phyloP scores from a whole-genome alignment of 2,888 invertebrate species.

The Ommatoiulus sabulosus region DNA sequence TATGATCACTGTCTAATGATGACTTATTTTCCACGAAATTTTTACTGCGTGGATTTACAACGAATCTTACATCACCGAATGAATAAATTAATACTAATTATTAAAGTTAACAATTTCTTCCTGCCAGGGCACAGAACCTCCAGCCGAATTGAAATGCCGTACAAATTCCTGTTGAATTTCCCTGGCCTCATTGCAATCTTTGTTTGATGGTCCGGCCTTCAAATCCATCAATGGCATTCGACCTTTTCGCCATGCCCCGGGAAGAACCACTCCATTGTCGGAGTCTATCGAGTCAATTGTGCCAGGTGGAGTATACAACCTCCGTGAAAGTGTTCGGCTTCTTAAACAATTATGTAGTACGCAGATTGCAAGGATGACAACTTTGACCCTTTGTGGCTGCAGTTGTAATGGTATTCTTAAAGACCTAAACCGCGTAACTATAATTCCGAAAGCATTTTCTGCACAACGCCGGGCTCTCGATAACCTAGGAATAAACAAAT shows the following conservation, averaged over 20 bases:
- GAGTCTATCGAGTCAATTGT: background rate
- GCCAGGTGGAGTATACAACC: conserved; percentile 39
- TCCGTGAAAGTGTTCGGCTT: background rate
- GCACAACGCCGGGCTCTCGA: conserved; percentile 58
- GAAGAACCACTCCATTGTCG: background rate
- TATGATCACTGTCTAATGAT: no score
- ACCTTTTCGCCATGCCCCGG: conserved; percentile 27
- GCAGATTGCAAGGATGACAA: conserved; percentile 32
- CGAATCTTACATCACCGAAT: background rate
- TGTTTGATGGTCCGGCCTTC: background rate
- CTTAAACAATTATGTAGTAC: conserved; percentile 56
- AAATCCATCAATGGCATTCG: conserved; percentile 8
- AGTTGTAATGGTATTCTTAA: conserved; percentile 33
- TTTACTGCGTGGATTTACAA: background rate
- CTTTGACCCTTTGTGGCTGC: conserved; percentile 17
- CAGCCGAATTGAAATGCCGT: background rate
- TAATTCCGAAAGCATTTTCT: conserved; percentile 61
- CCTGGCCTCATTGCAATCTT: background rate
- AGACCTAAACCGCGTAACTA: conserved; percentile 57
- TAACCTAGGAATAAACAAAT: conserved; percentile 47
- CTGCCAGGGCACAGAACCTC: background rate
- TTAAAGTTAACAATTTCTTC: background rate
- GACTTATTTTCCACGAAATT: background rate
- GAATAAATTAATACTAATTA: background rate
- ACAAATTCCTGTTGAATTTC: background rate